phyloP scores from a whole-genome alignment of 1,140 invertebrate genomes.

The Harpegnathos saltator region DNA sequence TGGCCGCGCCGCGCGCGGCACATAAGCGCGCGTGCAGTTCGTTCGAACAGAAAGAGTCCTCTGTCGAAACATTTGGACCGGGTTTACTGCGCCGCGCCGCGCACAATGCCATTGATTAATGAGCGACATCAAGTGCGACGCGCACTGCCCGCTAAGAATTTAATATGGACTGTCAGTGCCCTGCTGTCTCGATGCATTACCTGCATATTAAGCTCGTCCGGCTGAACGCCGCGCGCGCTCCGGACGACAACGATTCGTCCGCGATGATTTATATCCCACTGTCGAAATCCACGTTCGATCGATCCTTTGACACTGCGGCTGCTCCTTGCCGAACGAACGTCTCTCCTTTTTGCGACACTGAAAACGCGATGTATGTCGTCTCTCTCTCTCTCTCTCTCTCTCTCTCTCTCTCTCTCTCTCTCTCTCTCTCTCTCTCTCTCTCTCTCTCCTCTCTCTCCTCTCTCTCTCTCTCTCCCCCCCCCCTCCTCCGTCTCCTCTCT shows the following conservation, averaged over 20 bases:
- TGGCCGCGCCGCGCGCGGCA: constrained; percentile 17
- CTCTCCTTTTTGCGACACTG: neutral
- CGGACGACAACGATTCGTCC: neutral
- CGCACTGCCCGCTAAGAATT: constrained; percentile 75
- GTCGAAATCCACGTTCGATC: constrained; percentile 41
- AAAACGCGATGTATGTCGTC: neutral
- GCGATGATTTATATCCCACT: constrained; percentile 30
- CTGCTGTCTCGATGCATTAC: constrained; percentile 73
- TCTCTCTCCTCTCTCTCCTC: no score
- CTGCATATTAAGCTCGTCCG: constrained; percentile 75
- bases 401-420: no score
- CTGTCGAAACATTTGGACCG: constrained; percentile 76
- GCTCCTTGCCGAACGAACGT: neutral
- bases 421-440: no score
- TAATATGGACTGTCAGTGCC: constrained; percentile 75
- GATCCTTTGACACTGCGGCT: constrained; percentile 32
- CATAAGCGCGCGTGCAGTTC: constrained; percentile 10
- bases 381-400: neutral
- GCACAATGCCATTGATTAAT: constrained; percentile 77
- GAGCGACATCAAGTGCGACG: constrained; percentile 73
- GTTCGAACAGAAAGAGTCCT: constrained; percentile 41
- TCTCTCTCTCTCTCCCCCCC: neutral
- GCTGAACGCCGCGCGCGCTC: constrained; percentile 65
- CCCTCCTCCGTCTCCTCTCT: no score
- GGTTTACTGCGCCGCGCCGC: constrained; percentile 62